Evolutionary conservation across 2,797 vertebrate genomes (phyloP).

Genomic region (Carduelis carduelis): DNA sequence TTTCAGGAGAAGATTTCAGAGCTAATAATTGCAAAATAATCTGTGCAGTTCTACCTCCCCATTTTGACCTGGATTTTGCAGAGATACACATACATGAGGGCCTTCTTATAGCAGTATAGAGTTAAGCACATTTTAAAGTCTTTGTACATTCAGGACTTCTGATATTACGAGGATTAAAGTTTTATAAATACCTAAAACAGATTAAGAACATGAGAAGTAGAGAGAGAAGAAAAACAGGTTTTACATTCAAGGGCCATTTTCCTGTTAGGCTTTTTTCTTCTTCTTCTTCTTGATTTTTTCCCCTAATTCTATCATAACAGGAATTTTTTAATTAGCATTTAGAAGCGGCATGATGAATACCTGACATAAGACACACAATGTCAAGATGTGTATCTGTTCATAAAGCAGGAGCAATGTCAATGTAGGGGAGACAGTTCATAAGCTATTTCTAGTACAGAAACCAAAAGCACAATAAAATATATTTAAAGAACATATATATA

Average conservation of each 20-base stretch:
- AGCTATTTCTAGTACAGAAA: background rate
- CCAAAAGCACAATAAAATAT: background rate
- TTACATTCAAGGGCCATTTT: background rate
- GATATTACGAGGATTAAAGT: slow-evolving; percentile 4
- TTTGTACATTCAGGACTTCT: background rate
- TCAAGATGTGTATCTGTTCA: background rate
- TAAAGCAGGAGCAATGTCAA: background rate
- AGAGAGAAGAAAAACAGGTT: background rate
- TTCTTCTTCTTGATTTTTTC: too few species aligned
- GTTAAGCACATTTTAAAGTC: slow-evolving; percentile 22
- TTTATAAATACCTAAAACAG: slow-evolving; percentile 44
- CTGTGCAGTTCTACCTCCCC: background rate
- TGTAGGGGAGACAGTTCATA: background rate
- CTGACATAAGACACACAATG: background rate
- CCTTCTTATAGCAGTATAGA: background rate
- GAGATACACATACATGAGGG: background rate
- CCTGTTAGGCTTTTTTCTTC: background rate
- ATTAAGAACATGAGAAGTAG: slow-evolving; percentile 5
- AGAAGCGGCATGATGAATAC: background rate
- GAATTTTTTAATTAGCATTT: background rate
- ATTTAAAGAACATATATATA: background rate
- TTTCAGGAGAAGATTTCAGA: background rate
- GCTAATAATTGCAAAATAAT: background rate
- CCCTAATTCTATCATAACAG: background rate
- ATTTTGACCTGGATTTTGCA: background rate